Conservation (phyloP, 2,113 vertebrate genomes). For the Chamaea fasciata region DNA sequence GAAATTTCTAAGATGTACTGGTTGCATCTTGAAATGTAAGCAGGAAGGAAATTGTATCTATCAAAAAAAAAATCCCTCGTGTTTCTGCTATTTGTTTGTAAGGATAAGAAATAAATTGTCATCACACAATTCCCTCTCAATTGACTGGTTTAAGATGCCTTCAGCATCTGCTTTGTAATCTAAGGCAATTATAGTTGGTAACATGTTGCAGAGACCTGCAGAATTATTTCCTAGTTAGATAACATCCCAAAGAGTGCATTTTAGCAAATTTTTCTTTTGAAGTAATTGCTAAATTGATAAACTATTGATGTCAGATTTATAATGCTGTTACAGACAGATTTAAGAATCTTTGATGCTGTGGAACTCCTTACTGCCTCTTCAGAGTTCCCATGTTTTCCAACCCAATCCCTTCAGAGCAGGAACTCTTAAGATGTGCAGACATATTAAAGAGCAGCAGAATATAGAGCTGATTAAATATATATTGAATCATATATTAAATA, state of each 20-base stretch:
- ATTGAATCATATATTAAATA: not conserved
- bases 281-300: conserved; percentile 48
- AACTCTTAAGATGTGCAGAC: not conserved
- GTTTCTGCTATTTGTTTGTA: not conserved
- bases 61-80: not conserved
- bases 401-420: not conserved
- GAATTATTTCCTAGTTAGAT: conserved; percentile 38
- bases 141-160: not conserved
- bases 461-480: conserved; percentile 35
- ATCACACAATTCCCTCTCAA: not conserved
- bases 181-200: not conserved
- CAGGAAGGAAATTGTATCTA: not conserved
- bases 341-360: conserved; percentile 26
- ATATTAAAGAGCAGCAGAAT: conserved; percentile 22
- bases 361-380: conserved; percentile 13
- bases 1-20: not conserved
- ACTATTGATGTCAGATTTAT: conserved; percentile 50
- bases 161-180: conserved; percentile 10
- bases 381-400: conserved; percentile 5
- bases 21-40: not conserved
- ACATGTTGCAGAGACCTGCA: conserved; percentile 15
- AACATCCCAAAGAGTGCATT: conserved; percentile 29
- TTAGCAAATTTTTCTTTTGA: conserved; percentile 45
- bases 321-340: conserved; percentile 36
- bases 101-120: conserved; percentile 3